Conservation (phyloP, 1,140 invertebrate genomes). For the Microplitis mediator region DNA sequence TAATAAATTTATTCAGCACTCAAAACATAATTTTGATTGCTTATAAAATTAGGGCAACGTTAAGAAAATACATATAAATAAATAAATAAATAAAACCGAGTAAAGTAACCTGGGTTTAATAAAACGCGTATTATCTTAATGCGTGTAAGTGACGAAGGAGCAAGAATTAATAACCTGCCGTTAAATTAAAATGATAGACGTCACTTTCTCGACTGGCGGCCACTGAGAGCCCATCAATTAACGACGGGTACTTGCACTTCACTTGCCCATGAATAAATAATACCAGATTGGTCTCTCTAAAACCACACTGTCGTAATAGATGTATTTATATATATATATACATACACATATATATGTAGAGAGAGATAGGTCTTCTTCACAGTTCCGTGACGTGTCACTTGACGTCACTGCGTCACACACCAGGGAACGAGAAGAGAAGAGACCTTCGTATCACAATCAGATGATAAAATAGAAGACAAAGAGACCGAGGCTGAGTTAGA, state of each 20-base stretch:
- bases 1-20: too few species aligned
- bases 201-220: conserved; percentile 53
- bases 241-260: conserved; percentile 52
- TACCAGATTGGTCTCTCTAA: conserved; percentile 31
- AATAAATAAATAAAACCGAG: not conserved
- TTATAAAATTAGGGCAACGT: not conserved
- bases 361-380: conserved; percentile 9
- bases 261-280: conserved; percentile 60
- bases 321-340: not conserved
- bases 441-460: conserved; percentile 9
- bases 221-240: conserved; percentile 60
- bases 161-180: conserved; percentile 52
- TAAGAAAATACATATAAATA: not conserved
- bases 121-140: not conserved
- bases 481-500: not conserved
- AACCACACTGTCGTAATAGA: conserved; percentile 9
- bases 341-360: not conserved
- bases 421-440: conserved; percentile 27
- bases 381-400: conserved; percentile 32
- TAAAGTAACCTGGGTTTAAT: conserved; percentile 9
- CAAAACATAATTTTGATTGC: not conserved
- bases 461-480: not conserved
- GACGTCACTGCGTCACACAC: conserved; percentile 22
- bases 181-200: conserved; percentile 61
- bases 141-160: conserved; percentile 10